Evolutionary conservation across 2,888 invertebrate genomes (phyloP).

Genomic region (Diadromus collaris): DNA sequence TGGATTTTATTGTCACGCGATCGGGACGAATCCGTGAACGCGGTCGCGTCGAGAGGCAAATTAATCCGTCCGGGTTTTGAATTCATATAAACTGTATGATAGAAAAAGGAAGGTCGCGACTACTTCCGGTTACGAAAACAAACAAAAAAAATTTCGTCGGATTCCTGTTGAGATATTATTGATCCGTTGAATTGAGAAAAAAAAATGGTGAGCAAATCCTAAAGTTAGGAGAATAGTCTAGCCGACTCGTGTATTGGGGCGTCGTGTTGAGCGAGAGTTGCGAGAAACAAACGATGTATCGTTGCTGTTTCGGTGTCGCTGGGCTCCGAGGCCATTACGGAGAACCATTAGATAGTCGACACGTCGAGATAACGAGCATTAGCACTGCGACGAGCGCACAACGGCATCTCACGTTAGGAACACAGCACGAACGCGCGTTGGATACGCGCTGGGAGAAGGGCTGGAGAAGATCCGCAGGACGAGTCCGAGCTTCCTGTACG

Average conservation of each 20-base stretch:
- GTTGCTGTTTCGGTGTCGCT: conserved; percentile 65
- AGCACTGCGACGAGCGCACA: conserved; percentile 68
- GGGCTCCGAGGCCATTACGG: conserved; percentile 75
- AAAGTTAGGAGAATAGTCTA: conserved; percentile 75
- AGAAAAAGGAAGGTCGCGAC: background rate
- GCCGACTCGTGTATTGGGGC: conserved; percentile 72
- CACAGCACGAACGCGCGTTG: conserved; percentile 61
- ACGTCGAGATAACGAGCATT: conserved; percentile 80
- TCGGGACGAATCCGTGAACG: background rate
- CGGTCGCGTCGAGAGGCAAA: background rate
- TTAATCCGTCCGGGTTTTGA: background rate
- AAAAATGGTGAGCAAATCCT: conserved; percentile 59
- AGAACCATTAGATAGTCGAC: conserved; percentile 79
- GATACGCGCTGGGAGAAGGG: conserved; percentile 36
- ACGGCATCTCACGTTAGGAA: conserved; percentile 65
- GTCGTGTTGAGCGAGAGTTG: conserved; percentile 59
- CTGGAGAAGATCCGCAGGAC: conserved; percentile 40
- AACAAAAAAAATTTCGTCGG: background rate
- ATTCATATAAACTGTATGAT: background rate
- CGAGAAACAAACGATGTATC: conserved; percentile 78
- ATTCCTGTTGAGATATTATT: background rate
- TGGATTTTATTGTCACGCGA: background rate
- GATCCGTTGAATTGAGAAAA: background rate
- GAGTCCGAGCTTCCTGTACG: conserved; percentile 40
- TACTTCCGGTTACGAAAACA: background rate